Evolutionary conservation across 2,797 vertebrate species (phyloP).

Genomic region (Chaunax sp.): DNA sequence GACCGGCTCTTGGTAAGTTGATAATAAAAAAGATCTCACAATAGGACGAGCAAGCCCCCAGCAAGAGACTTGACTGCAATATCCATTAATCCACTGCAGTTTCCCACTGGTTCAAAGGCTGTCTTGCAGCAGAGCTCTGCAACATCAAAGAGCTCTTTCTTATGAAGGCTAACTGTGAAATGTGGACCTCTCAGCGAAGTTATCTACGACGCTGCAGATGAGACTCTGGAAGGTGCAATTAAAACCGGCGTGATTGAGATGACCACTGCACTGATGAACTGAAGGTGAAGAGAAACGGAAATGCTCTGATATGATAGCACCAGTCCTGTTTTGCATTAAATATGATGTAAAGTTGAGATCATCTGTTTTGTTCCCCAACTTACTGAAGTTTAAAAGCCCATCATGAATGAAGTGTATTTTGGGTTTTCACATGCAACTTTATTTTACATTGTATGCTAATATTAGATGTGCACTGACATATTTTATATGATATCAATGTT

Average conservation of each 20-base stretch:
- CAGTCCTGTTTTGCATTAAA: conserved; percentile 15
- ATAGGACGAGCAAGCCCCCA: conserved; percentile 63
- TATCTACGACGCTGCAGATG: conserved; percentile 62
- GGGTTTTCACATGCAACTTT: too few relatives aligned
- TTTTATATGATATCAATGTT: too few relatives aligned
- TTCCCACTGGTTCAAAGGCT: conserved; percentile 78
- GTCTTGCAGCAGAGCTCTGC: conserved; percentile 70
- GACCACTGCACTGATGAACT: conserved; percentile 44
- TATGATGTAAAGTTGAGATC: conserved; percentile 1
- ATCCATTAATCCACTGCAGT: conserved; percentile 76
- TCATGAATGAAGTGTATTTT: too few relatives aligned
- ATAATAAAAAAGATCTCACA: conserved; percentile 72
- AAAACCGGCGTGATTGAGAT: conserved; percentile 56
- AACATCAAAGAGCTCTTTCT: conserved; percentile 74
- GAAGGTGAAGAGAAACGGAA: conserved; percentile 39
- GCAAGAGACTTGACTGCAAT: conserved; percentile 72
- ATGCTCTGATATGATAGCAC: conserved; percentile 22
- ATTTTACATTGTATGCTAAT: too few relatives aligned
- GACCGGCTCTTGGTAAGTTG: conserved; percentile 51
- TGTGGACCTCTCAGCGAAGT: conserved; percentile 64
- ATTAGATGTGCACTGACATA: too few relatives aligned
- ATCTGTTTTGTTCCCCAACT: background rate
- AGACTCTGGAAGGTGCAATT: conserved; percentile 66
- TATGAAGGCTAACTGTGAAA: conserved; percentile 66
- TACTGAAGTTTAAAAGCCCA: background rate